These are phyloP conservation scores for Panopea generosa DNA, from an alignment of 2,888 invertebrate genomes.

Conservation along the genomic window DNA sequence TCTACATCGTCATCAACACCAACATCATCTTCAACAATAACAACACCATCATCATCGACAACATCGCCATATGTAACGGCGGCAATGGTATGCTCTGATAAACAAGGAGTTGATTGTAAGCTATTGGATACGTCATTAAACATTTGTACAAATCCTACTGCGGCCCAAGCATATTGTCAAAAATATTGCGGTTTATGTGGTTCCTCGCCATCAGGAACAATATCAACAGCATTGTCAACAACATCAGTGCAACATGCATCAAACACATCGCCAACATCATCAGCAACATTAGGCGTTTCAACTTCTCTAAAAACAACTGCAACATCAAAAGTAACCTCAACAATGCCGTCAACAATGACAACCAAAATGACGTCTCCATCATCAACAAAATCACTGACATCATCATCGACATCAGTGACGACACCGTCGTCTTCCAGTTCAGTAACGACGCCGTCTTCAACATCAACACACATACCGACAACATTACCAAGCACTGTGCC, in stretches of 20 bases:
- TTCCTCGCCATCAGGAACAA: background rate
- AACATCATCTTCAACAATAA: background rate
- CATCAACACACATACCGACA: too few relatives aligned
- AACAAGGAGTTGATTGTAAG: conserved; percentile 2
- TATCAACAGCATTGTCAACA: background rate
- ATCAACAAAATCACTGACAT: too few relatives aligned
- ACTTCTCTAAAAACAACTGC: background rate
- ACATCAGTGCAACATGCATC: too few relatives aligned
- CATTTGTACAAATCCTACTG: background rate
- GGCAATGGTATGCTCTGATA: background rate
- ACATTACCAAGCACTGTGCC: too few relatives aligned
- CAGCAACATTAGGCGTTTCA: background rate
- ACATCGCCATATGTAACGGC: background rate
- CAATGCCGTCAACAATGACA: too few relatives aligned
- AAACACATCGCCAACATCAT: background rate
- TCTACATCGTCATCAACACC: background rate
- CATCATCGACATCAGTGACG: background rate
- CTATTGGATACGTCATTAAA: background rate
- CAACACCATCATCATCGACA: background rate
- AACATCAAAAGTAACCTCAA: too few relatives aligned
- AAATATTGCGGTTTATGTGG: conserved; percentile 7
- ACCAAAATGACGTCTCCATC: too few relatives aligned
- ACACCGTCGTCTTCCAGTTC: background rate
- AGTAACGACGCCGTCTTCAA: background rate
- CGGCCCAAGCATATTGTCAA: background rate